Conservation (phyloP, 2,888 invertebrate genomes). For the Amphipoea oculea region DNA sequence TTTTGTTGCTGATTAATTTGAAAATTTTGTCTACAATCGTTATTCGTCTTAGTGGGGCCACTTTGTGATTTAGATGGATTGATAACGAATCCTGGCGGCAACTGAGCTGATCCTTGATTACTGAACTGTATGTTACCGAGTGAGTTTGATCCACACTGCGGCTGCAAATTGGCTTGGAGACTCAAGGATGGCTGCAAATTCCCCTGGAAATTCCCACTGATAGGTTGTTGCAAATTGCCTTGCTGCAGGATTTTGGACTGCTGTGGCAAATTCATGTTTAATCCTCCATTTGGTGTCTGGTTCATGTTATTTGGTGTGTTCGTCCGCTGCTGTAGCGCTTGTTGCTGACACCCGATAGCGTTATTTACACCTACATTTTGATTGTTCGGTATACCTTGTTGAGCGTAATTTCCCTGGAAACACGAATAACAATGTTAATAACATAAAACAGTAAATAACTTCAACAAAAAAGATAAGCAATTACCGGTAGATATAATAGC, state of each 20-base stretch:
- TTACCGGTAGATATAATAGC: slow-evolving; percentile 73
- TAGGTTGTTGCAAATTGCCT: slow-evolving; percentile 57
- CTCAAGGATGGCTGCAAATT: slow-evolving; percentile 68
- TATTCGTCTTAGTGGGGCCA: slow-evolving; percentile 34
- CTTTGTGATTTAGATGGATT: slow-evolving; percentile 36
- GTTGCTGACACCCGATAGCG: slow-evolving; percentile 59
- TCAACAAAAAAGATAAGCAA: slow-evolving; percentile 36
- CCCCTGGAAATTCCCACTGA: slow-evolving; percentile 61
- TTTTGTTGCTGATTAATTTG: slow-evolving; percentile 50
- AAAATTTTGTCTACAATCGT: slow-evolving; percentile 32
- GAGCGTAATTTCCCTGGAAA: slow-evolving; percentile 71
- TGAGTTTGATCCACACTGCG: slow-evolving; percentile 29
- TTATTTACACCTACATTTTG: slow-evolving; percentile 66
- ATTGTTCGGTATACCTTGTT: slow-evolving; percentile 66
- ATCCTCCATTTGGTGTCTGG: slow-evolving; percentile 58
- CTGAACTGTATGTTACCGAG: slow-evolving; percentile 53
- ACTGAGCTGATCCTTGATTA: slow-evolving; percentile 54
- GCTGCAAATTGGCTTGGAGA: slow-evolving; percentile 59
- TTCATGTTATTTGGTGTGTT: slow-evolving; percentile 59
- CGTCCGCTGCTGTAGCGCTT: slow-evolving; percentile 37
- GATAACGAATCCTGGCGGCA: slow-evolving; percentile 24
- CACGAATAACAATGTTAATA: slow-evolving; percentile 17
- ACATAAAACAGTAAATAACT: slow-evolving; percentile 23
- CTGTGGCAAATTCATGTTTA: slow-evolving; percentile 56
- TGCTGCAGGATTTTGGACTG: slow-evolving; percentile 53